Evolutionary conservation across 2,113 vertebrate genomes (phyloP), one percentile per base, ranked within the genome.

Genomic region (Oncorhynchus clarkii): DNA sequence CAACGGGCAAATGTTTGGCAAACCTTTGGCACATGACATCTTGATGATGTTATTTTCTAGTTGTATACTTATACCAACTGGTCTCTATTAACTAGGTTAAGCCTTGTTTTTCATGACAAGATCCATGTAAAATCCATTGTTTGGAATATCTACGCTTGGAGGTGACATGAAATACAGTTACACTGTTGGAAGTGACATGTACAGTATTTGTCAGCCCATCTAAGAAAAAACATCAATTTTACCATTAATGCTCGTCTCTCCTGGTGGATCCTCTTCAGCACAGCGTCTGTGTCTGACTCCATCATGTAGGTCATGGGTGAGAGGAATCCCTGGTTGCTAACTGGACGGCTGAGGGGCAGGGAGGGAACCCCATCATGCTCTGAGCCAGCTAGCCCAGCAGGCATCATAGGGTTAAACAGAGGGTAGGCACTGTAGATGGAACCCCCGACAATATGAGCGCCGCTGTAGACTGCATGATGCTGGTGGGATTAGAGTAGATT

Each of bases 171-270:
- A 54, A 54, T 54, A 54, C 12, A 54, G 51, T 16, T 18, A 18
- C 51, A 54, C 51, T 16, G 51, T 16, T 18, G 12, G 13, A 54
- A 54, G 59, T 24, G 5, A 7, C 13, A 62, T 57, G 54, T 62
- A 24, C n/a, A 62, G 59, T 22, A 24, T 62, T 62, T 62, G 20
- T 22, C 18, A 62, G n/a, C n/a, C n/a, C 8, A n/a, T 22, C 59
- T 20, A 9, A 62, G 59, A 16, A 22, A 8, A 62, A 62, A 62
- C 59, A 62, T 51, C 13, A 9, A 29, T 74, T 87, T 90, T 73
- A 94, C 93, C 88, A 93, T 90, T 12, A 92, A 57, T 6, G 78
- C 85, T 80, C 90, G 91, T 78, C 88, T 90, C 9, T 92, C 92
- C 64, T 90, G 87, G 26, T 90, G 89, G 68, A 92, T 90, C 83